Evolutionary conservation across 2,888 invertebrate species (phyloP), one percentile per base, ranked within the genome.

Genomic region (Elegia similella): DNA sequence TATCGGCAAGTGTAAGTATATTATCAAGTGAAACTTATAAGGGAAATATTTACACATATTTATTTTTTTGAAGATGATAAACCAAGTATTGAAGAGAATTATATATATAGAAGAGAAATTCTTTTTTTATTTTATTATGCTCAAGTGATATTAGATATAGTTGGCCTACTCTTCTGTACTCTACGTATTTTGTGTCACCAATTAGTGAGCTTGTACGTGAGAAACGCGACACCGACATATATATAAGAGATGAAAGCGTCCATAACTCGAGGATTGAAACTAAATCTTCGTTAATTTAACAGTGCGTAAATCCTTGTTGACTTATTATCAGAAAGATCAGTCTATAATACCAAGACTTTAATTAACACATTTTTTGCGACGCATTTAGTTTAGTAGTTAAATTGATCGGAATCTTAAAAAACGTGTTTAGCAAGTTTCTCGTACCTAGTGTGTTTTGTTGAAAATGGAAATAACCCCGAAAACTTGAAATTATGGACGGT

Each of bases 181-280:
- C 2, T 13, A 13, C 1, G 3, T 30, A 47, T 12, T 30, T 13
- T 13, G 30, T 30, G 55, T 1, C 23, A 15, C 55, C 55, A 55
- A 55, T 55, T 55, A 55, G 55, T 32, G 42, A 47, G 15, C 55
- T 17, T 55, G 44, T 32, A 54, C 23, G 55, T 42, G 48, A 38
- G 55, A 55, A 55, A 55, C 47, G 23, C 42, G 44, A 46, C 50
- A 44, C 44, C 13, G 29, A 57, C 46, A 38, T n/a, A 15, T 23
- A 38, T n/a, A 15, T 23, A 58, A 54, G 55, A 60, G 58, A 64
- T 60, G 62, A 62, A 62, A 62, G 58, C 58, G 56, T 34, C 58
- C 46, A 17, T 29, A 13, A 55, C 58, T 57, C 52, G 53, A 53
- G 58, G 59, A 63, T 53, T 57, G 44, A 56, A 59, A 47, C 13